Percentiles rank a stretch among this genome's conserved stretches.
phyloP scores from a whole-genome alignment of 2,113 vertebrate genomes.

The Tyto alba region DNA sequence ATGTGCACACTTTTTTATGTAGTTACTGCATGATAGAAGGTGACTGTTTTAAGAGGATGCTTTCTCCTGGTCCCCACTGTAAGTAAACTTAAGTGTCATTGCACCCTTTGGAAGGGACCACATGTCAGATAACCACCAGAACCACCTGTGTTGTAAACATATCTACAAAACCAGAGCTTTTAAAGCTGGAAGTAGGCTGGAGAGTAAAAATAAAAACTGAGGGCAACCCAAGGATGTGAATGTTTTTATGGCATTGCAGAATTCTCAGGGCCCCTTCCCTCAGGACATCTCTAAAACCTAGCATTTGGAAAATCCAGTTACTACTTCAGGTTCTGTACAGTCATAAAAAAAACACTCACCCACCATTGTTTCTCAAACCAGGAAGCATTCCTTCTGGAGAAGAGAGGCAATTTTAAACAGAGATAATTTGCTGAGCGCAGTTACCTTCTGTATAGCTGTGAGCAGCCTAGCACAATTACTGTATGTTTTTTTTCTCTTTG shows the following conservation, averaged over 20 bases:
- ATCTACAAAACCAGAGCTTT: background rate
- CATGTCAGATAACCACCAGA: background rate
- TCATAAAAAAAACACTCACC: background rate
- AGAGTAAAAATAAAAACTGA: background rate
- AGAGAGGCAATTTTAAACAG: background rate
- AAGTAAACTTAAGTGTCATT: background rate
- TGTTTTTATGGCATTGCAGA: background rate
- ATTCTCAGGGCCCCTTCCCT: slow-evolving; percentile 22
- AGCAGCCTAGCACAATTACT: background rate
- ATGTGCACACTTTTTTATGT: background rate
- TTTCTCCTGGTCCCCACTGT: background rate
- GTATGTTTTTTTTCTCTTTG: background rate
- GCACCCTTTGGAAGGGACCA: background rate
- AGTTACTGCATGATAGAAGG: background rate
- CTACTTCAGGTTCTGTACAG: background rate
- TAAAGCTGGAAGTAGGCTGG: background rate
- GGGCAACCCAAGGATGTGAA: background rate
- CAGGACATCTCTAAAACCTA: background rate
- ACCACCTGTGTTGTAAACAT: background rate
- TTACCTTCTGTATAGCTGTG: slow-evolving; percentile 21
- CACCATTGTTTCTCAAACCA: background rate
- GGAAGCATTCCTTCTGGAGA: background rate
- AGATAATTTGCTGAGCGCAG: background rate
- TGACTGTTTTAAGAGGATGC: background rate
- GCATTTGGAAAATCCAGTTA: background rate